A percentile compares a stretch with the other conserved stretches of the same genome.
These are phyloP conservation scores for Halcyon leucocephala DNA, from an alignment of 2,797 vertebrate species.

Conservation along the genomic window DNA sequence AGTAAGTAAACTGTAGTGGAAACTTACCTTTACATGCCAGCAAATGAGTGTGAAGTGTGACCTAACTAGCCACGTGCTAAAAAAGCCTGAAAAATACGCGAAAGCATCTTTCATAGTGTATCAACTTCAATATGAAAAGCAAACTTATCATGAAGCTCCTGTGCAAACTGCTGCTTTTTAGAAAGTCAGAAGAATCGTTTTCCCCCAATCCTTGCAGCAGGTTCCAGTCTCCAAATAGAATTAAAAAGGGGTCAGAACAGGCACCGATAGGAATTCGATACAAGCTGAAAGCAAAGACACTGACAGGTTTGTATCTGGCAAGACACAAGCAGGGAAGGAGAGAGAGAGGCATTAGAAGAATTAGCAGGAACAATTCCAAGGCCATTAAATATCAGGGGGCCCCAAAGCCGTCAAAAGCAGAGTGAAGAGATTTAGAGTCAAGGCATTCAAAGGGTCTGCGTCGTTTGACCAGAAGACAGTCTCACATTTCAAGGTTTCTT, in stretches of 20 bases:
- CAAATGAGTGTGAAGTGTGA: not conserved
- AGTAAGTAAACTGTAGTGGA: not conserved
- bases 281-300: not conserved
- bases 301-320: not conserved
- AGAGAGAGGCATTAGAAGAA: slow-evolving; percentile 20
- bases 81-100: not conserved
- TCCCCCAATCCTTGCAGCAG: not conserved
- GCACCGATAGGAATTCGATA: not conserved
- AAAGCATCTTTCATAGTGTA: not conserved
- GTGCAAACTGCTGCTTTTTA: not conserved
- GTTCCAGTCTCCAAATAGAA: not conserved
- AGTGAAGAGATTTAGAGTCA: slow-evolving; percentile 64
- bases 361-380: slow-evolving; percentile 58
- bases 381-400: slow-evolving; percentile 55
- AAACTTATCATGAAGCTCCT: not conserved
- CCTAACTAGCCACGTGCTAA: not conserved
- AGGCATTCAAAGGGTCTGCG: slow-evolving; percentile 61
- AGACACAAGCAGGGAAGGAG: not conserved
- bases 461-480: slow-evolving; percentile 64
- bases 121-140: not conserved
- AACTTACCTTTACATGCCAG: not conserved
- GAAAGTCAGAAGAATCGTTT: not conserved
- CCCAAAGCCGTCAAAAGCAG: slow-evolving; percentile 51
- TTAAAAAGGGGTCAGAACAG: not conserved
- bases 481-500: slow-evolving; percentile 74